phyloP scores from a whole-genome alignment of 2,888 invertebrate species.

The Platypus cylindrus region DNA sequence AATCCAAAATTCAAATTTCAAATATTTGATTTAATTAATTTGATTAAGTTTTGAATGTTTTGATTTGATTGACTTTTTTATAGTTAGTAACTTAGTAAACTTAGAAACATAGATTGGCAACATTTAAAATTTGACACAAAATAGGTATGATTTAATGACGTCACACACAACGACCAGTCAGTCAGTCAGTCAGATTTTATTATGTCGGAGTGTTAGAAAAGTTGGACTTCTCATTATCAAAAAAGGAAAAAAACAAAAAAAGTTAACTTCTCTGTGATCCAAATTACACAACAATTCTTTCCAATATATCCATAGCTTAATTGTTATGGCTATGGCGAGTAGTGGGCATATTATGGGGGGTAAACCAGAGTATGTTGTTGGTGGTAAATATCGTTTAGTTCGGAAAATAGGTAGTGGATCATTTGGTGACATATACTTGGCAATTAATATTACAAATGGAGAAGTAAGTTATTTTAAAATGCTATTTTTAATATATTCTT shows the following conservation, averaged over 20 bases:
- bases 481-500: no score
- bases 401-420: constrained; percentile 98
- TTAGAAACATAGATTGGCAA: no score
- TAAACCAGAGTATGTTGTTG: constrained; percentile 69
- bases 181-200: constrained; percentile 34
- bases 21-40: no score
- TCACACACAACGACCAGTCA: constrained; percentile 31
- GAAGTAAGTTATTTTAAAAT: constrained; percentile 50
- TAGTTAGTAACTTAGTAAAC: no score
- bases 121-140: constrained; percentile 3
- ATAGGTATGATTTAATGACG: constrained; percentile 18
- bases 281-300: constrained; percentile 32
- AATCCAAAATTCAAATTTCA: no score
- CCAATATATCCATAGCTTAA: constrained; percentile 29
- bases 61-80: no score
- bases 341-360: constrained; percentile 29
- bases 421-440: constrained; percentile 98
- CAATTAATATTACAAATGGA: constrained; percentile 80
- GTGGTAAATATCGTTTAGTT: constrained; percentile 87
- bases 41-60: no score
- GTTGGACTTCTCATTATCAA: no score
- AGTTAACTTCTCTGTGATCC: constrained; percentile 34
- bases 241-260: constrained; percentile 35
- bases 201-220: constrained; percentile 46
- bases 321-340: constrained; percentile 34